These are phyloP conservation scores for Pagrus major DNA, from an alignment of 2,113 vertebrate species.

Conservation along the genomic window DNA sequence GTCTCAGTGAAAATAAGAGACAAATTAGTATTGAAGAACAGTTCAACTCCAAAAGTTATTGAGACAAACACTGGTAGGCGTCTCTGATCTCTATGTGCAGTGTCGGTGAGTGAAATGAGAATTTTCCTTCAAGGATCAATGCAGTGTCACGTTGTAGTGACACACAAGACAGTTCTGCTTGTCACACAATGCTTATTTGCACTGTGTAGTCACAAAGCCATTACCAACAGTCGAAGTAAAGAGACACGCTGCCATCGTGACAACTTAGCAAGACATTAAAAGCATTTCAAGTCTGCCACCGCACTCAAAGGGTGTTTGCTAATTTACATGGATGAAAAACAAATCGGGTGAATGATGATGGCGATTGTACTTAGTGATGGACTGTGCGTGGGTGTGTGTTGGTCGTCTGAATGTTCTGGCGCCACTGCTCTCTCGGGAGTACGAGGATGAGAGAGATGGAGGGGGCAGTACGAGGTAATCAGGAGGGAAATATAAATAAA, in stretches of 20 bases:
- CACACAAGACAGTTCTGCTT: not conserved
- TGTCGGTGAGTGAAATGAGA: not conserved
- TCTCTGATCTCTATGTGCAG: not conserved
- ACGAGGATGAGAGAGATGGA: not conserved
- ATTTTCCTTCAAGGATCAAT: not conserved
- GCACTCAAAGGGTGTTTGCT: constrained; percentile 24
- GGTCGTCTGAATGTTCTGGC: constrained; percentile 23
- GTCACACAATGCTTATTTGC: not conserved
- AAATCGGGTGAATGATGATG: constrained; percentile 10
- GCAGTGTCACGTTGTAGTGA: not conserved
- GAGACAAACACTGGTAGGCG: not conserved
- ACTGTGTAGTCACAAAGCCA: constrained; percentile 18
- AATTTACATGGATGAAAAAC: constrained; percentile 39
- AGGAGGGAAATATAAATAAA: constrained; percentile 25
- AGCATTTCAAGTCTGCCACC: not conserved
- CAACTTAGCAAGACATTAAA: constrained; percentile 27
- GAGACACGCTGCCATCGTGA: not conserved
- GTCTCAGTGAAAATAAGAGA: too few species aligned
- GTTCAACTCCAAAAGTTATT: not conserved
- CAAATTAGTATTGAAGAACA: too few species aligned
- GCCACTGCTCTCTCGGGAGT: constrained; percentile 21
- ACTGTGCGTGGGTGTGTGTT: constrained; percentile 15
- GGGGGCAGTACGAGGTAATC: constrained; percentile 1
- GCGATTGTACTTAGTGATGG: not conserved
- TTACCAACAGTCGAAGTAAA: constrained; percentile 22